These are phyloP conservation scores for Drosophila bifasciata DNA, from an alignment of 1,140 invertebrate genomes.

Conservation along the genomic window DNA sequence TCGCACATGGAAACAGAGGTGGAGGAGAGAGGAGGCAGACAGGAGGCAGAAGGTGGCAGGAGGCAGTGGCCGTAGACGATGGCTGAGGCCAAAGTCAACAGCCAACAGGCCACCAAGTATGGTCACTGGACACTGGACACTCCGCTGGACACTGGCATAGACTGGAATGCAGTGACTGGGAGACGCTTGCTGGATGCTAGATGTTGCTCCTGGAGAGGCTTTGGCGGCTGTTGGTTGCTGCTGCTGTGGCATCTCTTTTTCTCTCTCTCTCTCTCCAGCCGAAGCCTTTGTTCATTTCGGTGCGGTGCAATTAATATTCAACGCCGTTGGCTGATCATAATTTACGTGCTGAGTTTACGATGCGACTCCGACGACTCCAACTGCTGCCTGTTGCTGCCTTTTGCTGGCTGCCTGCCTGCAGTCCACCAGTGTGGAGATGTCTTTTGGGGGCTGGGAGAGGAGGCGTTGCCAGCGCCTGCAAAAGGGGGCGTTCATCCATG, in stretches of 20 bases:
- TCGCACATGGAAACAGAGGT: slow-evolving; percentile 58
- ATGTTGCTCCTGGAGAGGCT: slow-evolving; percentile 31
- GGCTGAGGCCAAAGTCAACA: slow-evolving; percentile 30
- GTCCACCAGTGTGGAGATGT: neutral
- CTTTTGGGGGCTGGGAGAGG: slow-evolving; percentile 25
- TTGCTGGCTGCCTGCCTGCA: neutral
- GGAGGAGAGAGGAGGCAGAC: neutral
- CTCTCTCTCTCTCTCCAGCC: slow-evolving; percentile 9
- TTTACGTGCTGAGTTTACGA: slow-evolving; percentile 84
- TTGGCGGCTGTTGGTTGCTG: slow-evolving; percentile 17
- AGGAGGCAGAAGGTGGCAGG: neutral
- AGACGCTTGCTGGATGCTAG: no score
- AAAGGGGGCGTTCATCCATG: slow-evolving; percentile 69
- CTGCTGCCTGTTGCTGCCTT: neutral
- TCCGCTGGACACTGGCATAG: slow-evolving; percentile 18
- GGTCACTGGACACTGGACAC: slow-evolving; percentile 35
- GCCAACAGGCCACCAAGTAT: slow-evolving; percentile 63
- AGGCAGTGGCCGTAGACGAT: slow-evolving; percentile 14
- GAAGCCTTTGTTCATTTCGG: slow-evolving; percentile 75
- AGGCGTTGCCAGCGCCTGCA: slow-evolving; percentile 70
- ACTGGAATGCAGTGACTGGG: slow-evolving; percentile 35
- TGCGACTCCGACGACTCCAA: slow-evolving; percentile 47
- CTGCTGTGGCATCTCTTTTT: slow-evolving; percentile 6
- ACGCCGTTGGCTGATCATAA: slow-evolving; percentile 84
- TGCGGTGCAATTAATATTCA: slow-evolving; percentile 84